These are phyloP conservation scores for Trichonephila clavipes DNA, from an alignment of 1,140 invertebrate species.

Conservation along the genomic window DNA sequence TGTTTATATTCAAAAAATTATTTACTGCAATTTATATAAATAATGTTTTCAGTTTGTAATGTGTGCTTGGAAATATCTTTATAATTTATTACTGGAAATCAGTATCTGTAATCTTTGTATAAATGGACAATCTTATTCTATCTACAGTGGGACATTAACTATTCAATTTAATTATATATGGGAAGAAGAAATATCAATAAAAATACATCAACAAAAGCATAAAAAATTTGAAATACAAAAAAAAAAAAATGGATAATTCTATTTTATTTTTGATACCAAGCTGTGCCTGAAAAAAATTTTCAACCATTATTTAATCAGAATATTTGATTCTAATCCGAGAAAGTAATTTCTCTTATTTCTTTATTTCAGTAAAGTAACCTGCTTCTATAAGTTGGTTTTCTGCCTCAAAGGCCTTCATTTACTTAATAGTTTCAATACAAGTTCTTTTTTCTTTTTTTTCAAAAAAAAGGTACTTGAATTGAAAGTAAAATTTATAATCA, in stretches of 20 bases:
- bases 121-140: neutral
- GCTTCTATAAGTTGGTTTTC: neutral
- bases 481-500: neutral
- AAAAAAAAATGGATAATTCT: neutral
- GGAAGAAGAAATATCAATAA: neutral
- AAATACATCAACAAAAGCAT: neutral
- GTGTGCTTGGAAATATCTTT: no score
- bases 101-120: no score
- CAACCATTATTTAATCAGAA: neutral
- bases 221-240: neutral
- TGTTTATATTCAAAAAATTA: no score
- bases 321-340: neutral
- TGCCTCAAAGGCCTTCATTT: neutral
- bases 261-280: neutral
- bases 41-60: no score
- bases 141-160: no score
- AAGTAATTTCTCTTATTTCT: neutral
- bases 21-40: no score
- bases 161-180: neutral
- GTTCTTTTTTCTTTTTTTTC: no score
- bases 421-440: neutral
- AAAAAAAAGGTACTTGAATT: neutral
- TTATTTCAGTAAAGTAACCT: neutral
- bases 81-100: neutral
- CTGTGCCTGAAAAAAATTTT: neutral